These are phyloP conservation scores for Apostichopus japonicus DNA, from an alignment of 35 echinoderm and acorn worm genomes.

Conservation along the genomic window DNA sequence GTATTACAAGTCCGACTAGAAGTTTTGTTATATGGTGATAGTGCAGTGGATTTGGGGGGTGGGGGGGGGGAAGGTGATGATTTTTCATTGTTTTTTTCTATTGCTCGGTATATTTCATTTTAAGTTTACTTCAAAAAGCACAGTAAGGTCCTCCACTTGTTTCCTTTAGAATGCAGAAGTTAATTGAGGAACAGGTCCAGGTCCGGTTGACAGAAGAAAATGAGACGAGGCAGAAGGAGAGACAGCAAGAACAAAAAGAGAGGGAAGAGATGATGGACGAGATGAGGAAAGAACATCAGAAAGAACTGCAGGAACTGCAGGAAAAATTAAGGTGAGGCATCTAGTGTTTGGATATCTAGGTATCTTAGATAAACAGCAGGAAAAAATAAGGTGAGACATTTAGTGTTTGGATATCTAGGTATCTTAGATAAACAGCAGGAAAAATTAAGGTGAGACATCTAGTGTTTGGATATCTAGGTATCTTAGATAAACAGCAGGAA, in stretches of 20 bases:
- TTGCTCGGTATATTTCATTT: too few relatives aligned
- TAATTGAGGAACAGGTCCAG: conserved; percentile 95
- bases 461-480: too few relatives aligned
- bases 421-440: conserved; percentile 51
- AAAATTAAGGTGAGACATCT: conserved; percentile 55
- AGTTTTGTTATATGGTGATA: not conserved
- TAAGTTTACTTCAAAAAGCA: too few relatives aligned
- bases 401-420: too few relatives aligned
- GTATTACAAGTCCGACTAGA: too few relatives aligned
- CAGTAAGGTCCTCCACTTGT: too few relatives aligned
- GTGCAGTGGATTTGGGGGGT: too few relatives aligned
- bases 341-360: too few relatives aligned
- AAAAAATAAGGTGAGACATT: conserved; percentile 57
- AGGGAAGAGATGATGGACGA: conserved; percentile 71
- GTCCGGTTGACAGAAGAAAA: conserved; percentile 81
- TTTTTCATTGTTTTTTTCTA: too few relatives aligned
- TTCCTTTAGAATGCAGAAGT: conserved; percentile 72
- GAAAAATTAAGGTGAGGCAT: conserved; percentile 60
- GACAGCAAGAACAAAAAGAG: conserved; percentile 65
- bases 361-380: conserved; percentile 47
- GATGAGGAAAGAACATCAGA: conserved; percentile 57
- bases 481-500: conserved; percentile 52
- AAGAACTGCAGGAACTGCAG: conserved; percentile 75
- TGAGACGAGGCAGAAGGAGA: conserved; percentile 72
- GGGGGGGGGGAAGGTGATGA: too few relatives aligned